Base-by-base conservation (phyloP, 2,113 vertebrate genomes). In the Poeciliopsis occidentalis region DNA sequence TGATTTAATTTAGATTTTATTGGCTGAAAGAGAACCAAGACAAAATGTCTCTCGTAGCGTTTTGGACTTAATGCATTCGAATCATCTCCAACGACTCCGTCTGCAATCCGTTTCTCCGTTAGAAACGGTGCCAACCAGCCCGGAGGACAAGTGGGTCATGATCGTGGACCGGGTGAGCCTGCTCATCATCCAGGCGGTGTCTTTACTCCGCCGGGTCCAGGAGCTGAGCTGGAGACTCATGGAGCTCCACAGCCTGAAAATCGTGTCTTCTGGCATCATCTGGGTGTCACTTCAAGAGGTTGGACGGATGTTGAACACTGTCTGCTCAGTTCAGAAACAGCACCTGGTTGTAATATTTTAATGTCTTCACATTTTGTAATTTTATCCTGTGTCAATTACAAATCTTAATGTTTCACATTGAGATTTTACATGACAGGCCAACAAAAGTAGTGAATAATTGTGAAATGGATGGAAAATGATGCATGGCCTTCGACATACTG, bases 201-300 rank as follows among this genome's bases (percentile, higher is more conserved):
- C 77, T 60, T 86, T 76, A 15, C 47, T 94, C 24, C 62, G 76
- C 24, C 87, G 47, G 64, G 80, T 84, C 19, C 96, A 94, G 79
- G 94, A 92, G 31, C 83, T 93, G 31, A 61, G 75, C 75, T 94
- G 95, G 94, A 88, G 89, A 51, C 4, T 95, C 57, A 85, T 96
- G 85, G 95, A 96, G 79, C 92, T 94, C 47, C 95, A 95, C 72
- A 92, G 94, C 83, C 66, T 93, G 19, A 95, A 95, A 85, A 89
- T 95, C 0, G 85, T 93, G 22, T 92, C 94, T 1, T 79, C 89
- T 0, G 90, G 82, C 63, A 93, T 94, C 79, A 88, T 95, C 80
- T 94, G 94, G 94, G 93, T 95, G 72, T 91, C 90, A 0, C 77
- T 95, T 63, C 83, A 94, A 71, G 95, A 95, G 94, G 95, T 95